Base-by-base conservation (phyloP, 2,888 invertebrate genomes). In the Tridacna crocea region DNA sequence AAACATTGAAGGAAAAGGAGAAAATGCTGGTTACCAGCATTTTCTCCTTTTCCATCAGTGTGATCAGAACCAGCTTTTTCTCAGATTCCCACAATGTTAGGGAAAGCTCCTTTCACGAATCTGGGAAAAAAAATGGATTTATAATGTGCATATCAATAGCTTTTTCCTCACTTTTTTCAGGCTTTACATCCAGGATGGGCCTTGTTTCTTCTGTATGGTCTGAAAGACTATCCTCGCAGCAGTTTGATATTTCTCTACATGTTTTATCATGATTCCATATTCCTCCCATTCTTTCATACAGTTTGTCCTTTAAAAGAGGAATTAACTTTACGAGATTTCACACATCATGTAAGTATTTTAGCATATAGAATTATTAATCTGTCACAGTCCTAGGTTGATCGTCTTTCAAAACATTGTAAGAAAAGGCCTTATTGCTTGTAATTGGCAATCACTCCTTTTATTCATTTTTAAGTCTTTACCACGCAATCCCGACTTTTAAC, bases 141-240 rank as follows among this genome's bases (percentile, higher is more conserved):
- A n/a, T n/a, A n/a, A n/a, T n/a, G n/a, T n/a, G n/a, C 36, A 36
- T 4, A 36, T 36, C 2, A 36, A 2, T 4, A 36, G 36, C 36
- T 36, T 4, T 8, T 4, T 36, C 8, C 2, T 36, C 27, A 1
- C n/a, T 47, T 47, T 47, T 88, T 88, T 46, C 88, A 92, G 92
- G 87, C 91, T 10, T 66, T 91, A 19, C 85, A 92, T 78, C 91
- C 89, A 15, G 92, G 91, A 48, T 86, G 89, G 74, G 87, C 89
- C 11, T 63, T 92, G 70, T 91, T 92, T 79, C 82, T 93, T n/a
- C 76, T 91, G 36, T 91, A 90, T 78, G 91, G 90, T 3, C 75
- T 93, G 82, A 91, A 91, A 72, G 90, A 91, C 72, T 91, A 88
- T 73, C 93, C 93, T 13, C 84, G 93, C 12, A 83, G 88, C 12